phyloP scores from a whole-genome alignment of 2,113 vertebrate genomes.

The Leucopsar rothschildi region DNA sequence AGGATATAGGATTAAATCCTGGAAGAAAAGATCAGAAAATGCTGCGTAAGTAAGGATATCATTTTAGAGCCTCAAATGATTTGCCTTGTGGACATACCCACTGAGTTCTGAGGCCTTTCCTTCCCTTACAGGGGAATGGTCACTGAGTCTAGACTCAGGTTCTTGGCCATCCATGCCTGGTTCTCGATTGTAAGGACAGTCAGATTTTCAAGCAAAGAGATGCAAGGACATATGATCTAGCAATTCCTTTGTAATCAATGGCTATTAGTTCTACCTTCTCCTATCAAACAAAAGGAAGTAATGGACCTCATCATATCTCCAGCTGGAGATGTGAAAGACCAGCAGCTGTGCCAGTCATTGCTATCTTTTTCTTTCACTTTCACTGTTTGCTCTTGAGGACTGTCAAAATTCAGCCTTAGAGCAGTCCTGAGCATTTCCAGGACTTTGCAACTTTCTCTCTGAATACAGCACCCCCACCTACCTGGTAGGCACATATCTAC shows the following conservation, averaged over 20 bases:
- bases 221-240: not conserved
- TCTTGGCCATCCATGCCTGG: not conserved
- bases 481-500: not conserved
- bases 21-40: not conserved
- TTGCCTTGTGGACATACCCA: not conserved
- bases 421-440: too few species aligned
- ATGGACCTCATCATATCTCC: not conserved
- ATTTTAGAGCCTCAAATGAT: not conserved
- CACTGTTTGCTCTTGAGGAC: not conserved
- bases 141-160: not conserved
- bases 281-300: not conserved
- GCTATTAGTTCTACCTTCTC: not conserved
- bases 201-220: not conserved
- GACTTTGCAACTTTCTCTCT: rapidly evolving
- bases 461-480: not conserved
- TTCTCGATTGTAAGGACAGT: not conserved
- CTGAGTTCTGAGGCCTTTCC: not conserved
- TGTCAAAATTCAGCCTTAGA: not conserved
- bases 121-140: not conserved
- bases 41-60: not conserved
- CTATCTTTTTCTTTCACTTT: not conserved
- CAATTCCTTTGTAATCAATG: not conserved
- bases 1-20: not conserved
- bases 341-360: not conserved
- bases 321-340: not conserved